Base-by-base conservation (phyloP, 2,113 vertebrate species). In the Corythoichthys intestinalis region DNA sequence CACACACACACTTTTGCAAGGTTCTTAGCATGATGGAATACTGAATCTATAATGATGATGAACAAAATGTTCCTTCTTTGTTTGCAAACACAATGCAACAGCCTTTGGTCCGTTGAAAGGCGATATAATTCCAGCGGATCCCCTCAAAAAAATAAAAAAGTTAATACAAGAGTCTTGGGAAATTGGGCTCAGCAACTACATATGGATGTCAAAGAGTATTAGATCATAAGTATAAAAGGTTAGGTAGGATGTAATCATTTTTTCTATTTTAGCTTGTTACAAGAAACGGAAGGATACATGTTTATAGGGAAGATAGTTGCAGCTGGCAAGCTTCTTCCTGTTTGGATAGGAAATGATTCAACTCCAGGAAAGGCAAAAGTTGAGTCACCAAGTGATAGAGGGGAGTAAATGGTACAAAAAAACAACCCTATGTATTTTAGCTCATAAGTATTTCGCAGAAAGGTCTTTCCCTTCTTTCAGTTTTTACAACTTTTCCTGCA, bases 341-440 rank as follows among this genome's bases (percentile, higher is more conserved):
- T 80, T 74, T 74, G 75, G 52, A 77, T 78, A 85, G 87, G 84
- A 87, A 86, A 77, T 10, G 79, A 89, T 82, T 84, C 67, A 79
- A 70, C 56, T 64, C 62, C 85, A 86, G 88, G 85, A 88, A 88
- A 88, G 72, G 76, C 50, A 70, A 72, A 37, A 80, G 69, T 75
- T 61, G 60, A 44, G 65, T 17, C 17, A 65, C 63, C 66, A 58
- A 14, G 56, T 13, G 56, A 58, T 58, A 58, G 28, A 11, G 54
- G 54, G 54, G 73, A 75, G 52, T 52, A 80, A 88, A 72, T 68
- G 28, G 39, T 8, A 41, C n/a, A n/a, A 44, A 41, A 60, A 41
- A 28, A 62, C 41, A 13, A 63, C 9, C 1, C 9, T 11, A n/a
- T 15, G 9, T 62, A 44, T 5, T 44, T 5, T 7, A 44, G 9